Evolutionary conservation across 2,888 invertebrate species (phyloP).

Genomic region (Lomographa bimaculata): DNA sequence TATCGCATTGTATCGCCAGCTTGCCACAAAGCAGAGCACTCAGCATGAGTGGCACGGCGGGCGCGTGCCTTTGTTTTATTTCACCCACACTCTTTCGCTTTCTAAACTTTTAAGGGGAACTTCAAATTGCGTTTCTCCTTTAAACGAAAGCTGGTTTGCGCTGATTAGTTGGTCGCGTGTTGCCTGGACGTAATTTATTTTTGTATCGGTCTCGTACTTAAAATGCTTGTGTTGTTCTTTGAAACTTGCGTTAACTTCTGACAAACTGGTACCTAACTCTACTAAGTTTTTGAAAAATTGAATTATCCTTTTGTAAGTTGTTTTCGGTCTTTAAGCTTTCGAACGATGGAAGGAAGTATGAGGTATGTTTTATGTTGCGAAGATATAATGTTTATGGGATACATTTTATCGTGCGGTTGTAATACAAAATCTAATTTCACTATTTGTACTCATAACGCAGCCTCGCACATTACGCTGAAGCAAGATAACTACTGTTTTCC

Average conservation of each 20-base stretch:
- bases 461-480: too few relatives aligned
- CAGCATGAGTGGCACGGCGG: constrained; percentile 75
- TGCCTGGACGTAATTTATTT: constrained; percentile 37
- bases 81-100: constrained; percentile 76
- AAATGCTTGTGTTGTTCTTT: constrained; percentile 22
- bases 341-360: too few relatives aligned
- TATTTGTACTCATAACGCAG: too few relatives aligned
- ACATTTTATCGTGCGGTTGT: too few relatives aligned
- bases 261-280: not conserved
- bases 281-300: too few relatives aligned
- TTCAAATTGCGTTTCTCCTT: constrained; percentile 74
- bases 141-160: constrained; percentile 59
- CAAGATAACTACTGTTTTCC: too few relatives aligned
- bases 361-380: too few relatives aligned
- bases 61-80: constrained; percentile 80
- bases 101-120: constrained; percentile 75
- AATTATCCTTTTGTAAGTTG: too few relatives aligned
- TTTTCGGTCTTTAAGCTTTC: too few relatives aligned
- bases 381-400: too few relatives aligned
- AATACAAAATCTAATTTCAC: too few relatives aligned
- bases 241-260: not conserved
- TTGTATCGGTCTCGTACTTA: constrained; percentile 25
- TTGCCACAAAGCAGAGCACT: constrained; percentile 80
- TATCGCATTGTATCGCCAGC: constrained; percentile 72
- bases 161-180: constrained; percentile 59